phyloP scores from a whole-genome alignment of 1,140 invertebrate genomes.

The Spodoptera litura region DNA sequence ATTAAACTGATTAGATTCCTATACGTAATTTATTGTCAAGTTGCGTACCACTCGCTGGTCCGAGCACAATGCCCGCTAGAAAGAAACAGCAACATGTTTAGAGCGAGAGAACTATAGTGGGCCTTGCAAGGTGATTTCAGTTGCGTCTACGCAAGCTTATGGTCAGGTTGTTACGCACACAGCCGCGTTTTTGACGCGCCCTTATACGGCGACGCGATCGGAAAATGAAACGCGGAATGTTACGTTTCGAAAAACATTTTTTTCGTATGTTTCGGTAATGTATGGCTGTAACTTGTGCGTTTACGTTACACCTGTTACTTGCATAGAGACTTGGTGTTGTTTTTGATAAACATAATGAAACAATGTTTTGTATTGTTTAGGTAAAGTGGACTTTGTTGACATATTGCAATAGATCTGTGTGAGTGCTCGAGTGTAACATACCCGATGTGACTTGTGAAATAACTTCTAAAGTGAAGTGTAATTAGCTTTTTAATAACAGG shows the following conservation, averaged over 20 bases:
- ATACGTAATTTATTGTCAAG: conserved; percentile 84
- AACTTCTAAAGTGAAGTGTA: conserved; percentile 46
- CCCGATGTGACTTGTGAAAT: conserved; percentile 48
- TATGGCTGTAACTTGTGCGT: conserved; percentile 32
- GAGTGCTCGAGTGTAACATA: conserved; percentile 45
- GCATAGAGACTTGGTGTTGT: conserved; percentile 27
- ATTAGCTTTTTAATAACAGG: conserved; percentile 33
- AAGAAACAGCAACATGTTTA: conserved; percentile 60
- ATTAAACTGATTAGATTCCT: conserved; percentile 85
- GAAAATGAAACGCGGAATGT: conserved; percentile 56
- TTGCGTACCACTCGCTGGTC: conserved; percentile 61
- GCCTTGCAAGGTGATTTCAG: conserved; percentile 85
- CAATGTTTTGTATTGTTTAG: conserved; percentile 42
- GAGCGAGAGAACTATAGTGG: conserved; percentile 76
- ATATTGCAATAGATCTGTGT: conserved; percentile 41
- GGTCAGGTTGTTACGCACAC: conserved; percentile 79
- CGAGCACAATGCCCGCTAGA: conserved; percentile 83
- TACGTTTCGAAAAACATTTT: conserved; percentile 45
- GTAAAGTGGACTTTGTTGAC: conserved; percentile 49
- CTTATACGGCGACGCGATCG: conserved; percentile 63
- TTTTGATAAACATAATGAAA: conserved; percentile 30
- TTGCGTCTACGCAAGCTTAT: conserved; percentile 80
- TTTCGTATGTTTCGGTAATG: conserved; percentile 48
- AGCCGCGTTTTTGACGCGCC: conserved; percentile 61
- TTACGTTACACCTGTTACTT: conserved; percentile 31